Conservation (phyloP, 1,140 invertebrate species). For the Drosophila jambulina region DNA sequence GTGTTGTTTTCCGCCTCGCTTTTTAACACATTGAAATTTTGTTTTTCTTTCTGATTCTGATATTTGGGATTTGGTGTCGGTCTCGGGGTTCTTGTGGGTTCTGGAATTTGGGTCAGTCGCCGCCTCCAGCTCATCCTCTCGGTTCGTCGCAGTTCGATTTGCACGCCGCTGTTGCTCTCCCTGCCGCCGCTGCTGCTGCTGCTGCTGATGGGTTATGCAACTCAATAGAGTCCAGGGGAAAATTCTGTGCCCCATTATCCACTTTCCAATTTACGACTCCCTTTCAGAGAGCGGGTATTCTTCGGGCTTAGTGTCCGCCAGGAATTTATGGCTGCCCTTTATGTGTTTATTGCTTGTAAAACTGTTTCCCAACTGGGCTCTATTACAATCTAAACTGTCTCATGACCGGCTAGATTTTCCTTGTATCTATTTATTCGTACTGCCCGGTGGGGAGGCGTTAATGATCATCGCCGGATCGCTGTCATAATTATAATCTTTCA, state of each 20-base stretch:
- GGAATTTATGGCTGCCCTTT: constrained; percentile 71
- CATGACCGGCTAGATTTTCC: neutral
- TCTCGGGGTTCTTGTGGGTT: neutral
- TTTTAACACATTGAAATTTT: constrained; percentile 72
- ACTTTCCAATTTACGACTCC: constrained; percentile 31
- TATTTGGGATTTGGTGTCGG: constrained; percentile 1
- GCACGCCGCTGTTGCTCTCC: neutral
- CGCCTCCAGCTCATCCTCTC: constrained; percentile 12
- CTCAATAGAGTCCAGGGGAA: constrained; percentile 2
- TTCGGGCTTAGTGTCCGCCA: constrained; percentile 4
- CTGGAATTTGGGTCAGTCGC: constrained; percentile 68
- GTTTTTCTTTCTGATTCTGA: constrained; percentile 41
- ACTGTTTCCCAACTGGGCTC: constrained; percentile 21
- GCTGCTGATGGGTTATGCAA: constrained; percentile 29
- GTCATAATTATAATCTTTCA: constrained; percentile 18
- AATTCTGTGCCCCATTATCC: constrained; percentile 36
- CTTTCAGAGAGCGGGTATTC: neutral
- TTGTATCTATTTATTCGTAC: neutral
- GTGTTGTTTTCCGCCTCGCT: constrained; percentile 37
- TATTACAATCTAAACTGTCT: constrained; percentile 45
- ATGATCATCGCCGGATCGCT: constrained; percentile 41
- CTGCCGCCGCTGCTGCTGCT: neutral
- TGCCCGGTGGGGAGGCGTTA: constrained; percentile 51
- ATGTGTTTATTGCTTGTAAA: constrained; percentile 36
- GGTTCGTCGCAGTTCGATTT: constrained; percentile 10